Conservation (phyloP, 2,888 invertebrate species). For the Amphipoea lucens region DNA sequence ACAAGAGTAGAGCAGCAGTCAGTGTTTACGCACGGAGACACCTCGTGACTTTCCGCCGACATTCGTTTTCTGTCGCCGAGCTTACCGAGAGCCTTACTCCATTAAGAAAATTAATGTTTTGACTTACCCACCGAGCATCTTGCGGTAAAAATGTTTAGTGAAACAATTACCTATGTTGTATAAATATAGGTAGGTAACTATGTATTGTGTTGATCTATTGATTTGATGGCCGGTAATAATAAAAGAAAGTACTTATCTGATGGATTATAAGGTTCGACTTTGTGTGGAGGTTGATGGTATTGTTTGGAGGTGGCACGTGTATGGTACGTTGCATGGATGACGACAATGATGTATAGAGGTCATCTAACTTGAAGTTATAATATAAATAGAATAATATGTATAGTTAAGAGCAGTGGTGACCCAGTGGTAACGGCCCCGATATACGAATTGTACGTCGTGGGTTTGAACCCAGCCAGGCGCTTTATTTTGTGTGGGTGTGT, state of each 20-base stretch:
- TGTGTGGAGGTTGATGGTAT: slow-evolving; percentile 31
- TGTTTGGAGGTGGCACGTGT: slow-evolving; percentile 25
- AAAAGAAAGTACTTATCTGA: slow-evolving; percentile 32
- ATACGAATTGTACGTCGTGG: no score
- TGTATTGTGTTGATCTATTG: slow-evolving; percentile 44
- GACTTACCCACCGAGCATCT: slow-evolving; percentile 81
- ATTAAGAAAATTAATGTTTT: slow-evolving; percentile 91
- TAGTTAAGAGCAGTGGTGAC: no score
- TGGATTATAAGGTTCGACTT: slow-evolving; percentile 20
- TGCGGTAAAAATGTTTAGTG: slow-evolving; percentile 70
- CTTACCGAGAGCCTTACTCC: slow-evolving; percentile 87
- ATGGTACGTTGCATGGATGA: slow-evolving; percentile 24
- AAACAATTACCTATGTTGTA: slow-evolving; percentile 55
- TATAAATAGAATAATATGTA: no score
- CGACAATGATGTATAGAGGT: slow-evolving; percentile 21
- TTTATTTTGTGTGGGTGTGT: no score
- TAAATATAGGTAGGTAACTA: slow-evolving; percentile 14
- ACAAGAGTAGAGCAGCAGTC: slow-evolving; percentile 76
- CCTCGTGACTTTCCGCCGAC: slow-evolving; percentile 77
- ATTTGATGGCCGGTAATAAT: slow-evolving; percentile 44
- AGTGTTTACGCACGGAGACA: slow-evolving; percentile 85
- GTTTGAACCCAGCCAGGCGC: no score
- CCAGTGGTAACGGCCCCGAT: no score
- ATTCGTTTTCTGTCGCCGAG: slow-evolving; percentile 81
- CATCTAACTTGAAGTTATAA: slow-evolving; percentile 5